Base-by-base conservation (phyloP, 2,888 invertebrate genomes). In the Heliothis peltigera region DNA sequence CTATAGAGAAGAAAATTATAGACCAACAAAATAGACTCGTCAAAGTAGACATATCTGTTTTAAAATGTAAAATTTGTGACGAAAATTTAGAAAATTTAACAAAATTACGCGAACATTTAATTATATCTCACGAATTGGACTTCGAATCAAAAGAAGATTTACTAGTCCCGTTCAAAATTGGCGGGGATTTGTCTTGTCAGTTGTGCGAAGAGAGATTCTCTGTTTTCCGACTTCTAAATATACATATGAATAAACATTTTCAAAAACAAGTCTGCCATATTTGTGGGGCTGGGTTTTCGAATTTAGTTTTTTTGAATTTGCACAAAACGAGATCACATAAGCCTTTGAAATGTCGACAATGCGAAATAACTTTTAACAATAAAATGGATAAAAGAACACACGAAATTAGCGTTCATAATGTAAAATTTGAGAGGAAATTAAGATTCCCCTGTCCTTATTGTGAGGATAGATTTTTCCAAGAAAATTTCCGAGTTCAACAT, bases 161-260 rank as follows among this genome's bases (percentile, higher is more conserved):
- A 2, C 63, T 95, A 0, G 88, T 94, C 0, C 94, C 94, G 0
- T 95, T 92, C 47, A 91, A 90, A 70, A 87, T 94, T 0, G 84
- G 87, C 17, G 81, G 69, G 0, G 76, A 79, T 0, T 66, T 94
- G 0, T 75, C 84, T 46, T 95, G 94, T 47, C 94, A 93, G 46
- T 80, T 93, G 10, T 95, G 94, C 54, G 70, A 32, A 0, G 89
- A 93, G 65, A 70, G 55, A 0, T 94, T 92, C 32, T 63, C 69
- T 0, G 67, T 85, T 8, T 95, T 95, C 46, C 79, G 92, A 5
- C 62, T 88, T 0, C 68, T 94, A 2, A 94, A 93, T 42, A 90
- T 94, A 1, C 94, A 94, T 58, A 89, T 93, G 84, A 94, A 94
- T 42, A 91, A 81, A 48, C 94, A 95, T 83, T 94, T 77, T 62